Percentiles rank a stretch among this genome's conserved stretches.
These are phyloP conservation scores for Alloscopus bannaensis DNA, from an alignment of 2,888 invertebrate genomes.

Conservation along the genomic window DNA sequence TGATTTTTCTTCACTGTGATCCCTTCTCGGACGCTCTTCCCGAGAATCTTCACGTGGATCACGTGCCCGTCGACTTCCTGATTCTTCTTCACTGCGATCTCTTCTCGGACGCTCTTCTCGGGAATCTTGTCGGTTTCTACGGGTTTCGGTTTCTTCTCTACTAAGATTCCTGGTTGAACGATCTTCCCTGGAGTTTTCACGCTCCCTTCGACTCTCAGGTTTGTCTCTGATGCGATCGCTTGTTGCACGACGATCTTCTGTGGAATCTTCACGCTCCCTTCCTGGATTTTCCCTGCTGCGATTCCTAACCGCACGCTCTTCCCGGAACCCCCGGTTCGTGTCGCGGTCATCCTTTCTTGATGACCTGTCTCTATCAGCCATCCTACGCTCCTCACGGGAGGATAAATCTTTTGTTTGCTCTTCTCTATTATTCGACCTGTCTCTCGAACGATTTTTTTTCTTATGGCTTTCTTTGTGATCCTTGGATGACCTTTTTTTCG, in stretches of 20 bases:
- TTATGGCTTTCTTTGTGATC: conserved; percentile 14
- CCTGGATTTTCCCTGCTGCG: not conserved
- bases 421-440: conserved; percentile 4
- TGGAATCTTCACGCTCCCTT: not conserved
- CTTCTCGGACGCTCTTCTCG: not conserved
- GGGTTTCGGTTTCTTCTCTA: not conserved
- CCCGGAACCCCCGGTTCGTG: not conserved
- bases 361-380: not conserved
- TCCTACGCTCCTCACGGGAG: not conserved
- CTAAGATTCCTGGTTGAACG: not conserved
- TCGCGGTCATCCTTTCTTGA: not conserved
- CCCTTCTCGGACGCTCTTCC: not conserved
- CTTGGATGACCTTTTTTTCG: conserved; percentile 6
- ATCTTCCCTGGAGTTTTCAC: too few species aligned
- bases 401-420: not conserved
- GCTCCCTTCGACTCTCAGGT: too few species aligned
- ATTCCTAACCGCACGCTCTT: conserved; percentile 20
- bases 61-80: too few species aligned
- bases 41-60: too few species aligned
- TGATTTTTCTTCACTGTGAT: not conserved
- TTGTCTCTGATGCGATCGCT: not conserved
- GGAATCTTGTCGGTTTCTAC: not conserved
- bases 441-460: not conserved
- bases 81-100: too few species aligned
- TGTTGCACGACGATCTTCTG: too few species aligned